Evolutionary conservation across 2,113 vertebrate species (phyloP).

Genomic region (Nasalis larvatus): DNA sequence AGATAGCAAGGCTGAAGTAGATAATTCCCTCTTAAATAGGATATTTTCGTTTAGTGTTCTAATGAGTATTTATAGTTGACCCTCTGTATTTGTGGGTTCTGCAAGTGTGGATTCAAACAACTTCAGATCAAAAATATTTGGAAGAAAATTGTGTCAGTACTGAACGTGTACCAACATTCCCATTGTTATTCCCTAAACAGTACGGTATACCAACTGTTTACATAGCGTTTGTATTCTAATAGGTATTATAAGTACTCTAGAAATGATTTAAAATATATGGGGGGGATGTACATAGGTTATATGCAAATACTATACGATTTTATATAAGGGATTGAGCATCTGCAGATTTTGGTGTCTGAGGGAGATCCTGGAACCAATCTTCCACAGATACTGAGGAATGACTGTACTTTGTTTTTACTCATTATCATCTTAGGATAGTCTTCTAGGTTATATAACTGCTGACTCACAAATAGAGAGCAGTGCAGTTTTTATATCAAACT

Average conservation of each 20-base stretch:
- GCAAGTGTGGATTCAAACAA: neutral
- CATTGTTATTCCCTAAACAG: neutral
- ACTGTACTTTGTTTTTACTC: constrained; percentile 36
- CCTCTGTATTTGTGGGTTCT: neutral
- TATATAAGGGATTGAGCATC: neutral
- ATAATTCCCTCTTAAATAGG: constrained; percentile 14
- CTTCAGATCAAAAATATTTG: neutral
- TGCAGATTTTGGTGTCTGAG: neutral
- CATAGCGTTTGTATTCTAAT: neutral
- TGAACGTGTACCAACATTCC: neutral
- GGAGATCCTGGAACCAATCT: neutral
- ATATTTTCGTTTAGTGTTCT: constrained; percentile 10
- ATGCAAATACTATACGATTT: neutral
- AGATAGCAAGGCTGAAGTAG: neutral
- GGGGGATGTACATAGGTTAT: neutral
- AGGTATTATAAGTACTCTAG: neutral
- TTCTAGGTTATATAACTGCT: neutral
- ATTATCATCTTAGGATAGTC: constrained; percentile 30
- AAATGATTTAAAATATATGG: neutral
- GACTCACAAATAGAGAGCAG: neutral
- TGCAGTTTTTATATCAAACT: neutral
- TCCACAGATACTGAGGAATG: neutral
- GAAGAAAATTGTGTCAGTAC: neutral
- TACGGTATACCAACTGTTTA: neutral
- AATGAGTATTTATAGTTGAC: neutral